A percentile compares a stretch with the other conserved stretches of the same genome.
Conservation (phyloP, 2,797 vertebrate genomes). For the Ispidina picta region DNA sequence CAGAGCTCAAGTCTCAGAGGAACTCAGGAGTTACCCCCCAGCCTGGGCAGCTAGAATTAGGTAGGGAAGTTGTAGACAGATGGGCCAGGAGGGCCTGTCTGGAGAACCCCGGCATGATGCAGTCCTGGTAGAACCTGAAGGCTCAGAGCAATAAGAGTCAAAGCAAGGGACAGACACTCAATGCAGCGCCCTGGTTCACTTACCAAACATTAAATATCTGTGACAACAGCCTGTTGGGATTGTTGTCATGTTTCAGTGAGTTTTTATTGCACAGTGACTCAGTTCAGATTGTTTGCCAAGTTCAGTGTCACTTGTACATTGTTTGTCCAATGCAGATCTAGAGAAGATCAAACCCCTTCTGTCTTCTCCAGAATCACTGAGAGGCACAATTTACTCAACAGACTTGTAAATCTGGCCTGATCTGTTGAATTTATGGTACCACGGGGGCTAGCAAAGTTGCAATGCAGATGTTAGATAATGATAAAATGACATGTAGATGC, state of each 20-base stretch:
- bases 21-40: background rate
- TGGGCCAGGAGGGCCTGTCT: background rate
- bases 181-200: background rate
- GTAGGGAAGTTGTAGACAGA: background rate
- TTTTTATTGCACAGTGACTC: background rate
- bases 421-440: background rate
- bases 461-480: background rate
- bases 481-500: background rate
- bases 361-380: background rate
- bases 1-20: background rate
- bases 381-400: background rate
- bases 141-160: background rate
- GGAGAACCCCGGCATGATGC: background rate
- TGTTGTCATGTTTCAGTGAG: fast-evolving
- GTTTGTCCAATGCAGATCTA: background rate
- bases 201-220: background rate
- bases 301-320: background rate
- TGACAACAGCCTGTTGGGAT: background rate
- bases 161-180: background rate
- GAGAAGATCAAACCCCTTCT: background rate
- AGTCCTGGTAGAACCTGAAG: background rate
- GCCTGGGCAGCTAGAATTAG: background rate
- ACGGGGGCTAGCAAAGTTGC: background rate
- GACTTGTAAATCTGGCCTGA: background rate
- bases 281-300: background rate